These are phyloP conservation scores for Adelognathus sp. DNA, from an alignment of 2,888 invertebrate species.

Conservation along the genomic window DNA sequence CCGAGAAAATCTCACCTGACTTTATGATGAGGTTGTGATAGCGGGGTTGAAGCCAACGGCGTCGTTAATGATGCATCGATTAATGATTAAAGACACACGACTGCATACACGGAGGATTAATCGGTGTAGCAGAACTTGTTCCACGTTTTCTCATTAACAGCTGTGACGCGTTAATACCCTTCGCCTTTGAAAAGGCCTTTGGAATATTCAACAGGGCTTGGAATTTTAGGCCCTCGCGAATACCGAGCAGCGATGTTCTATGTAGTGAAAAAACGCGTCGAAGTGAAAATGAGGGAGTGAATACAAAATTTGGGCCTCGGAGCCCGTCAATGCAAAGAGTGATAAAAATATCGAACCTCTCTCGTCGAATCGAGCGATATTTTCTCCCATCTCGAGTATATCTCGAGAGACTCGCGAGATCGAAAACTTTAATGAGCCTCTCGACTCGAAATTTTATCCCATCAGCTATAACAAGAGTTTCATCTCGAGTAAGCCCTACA, in stretches of 20 bases:
- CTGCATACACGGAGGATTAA: constrained; percentile 31
- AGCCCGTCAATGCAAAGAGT: background rate
- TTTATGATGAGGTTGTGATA: constrained; percentile 3
- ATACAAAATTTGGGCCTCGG: constrained; percentile 32
- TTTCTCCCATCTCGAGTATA: background rate
- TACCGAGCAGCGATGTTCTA: background rate
- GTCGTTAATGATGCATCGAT: constrained; percentile 39
- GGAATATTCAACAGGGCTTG: constrained; percentile 47
- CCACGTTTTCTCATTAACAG: constrained; percentile 36
- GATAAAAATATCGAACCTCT: constrained; percentile 9
- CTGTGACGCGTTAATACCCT: constrained; percentile 30
- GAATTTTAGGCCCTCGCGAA: background rate
- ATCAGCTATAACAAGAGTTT: background rate
- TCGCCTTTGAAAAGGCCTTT: constrained; percentile 47
- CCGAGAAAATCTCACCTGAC: background rate
- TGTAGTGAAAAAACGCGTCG: background rate
- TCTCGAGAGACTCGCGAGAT: background rate
- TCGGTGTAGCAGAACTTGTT: constrained; percentile 27
- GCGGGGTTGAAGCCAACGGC: constrained; percentile 14
- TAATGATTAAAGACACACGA: constrained; percentile 43
- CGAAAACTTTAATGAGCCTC: constrained; percentile 43
- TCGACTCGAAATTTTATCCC: background rate
- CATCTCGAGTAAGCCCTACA: background rate
- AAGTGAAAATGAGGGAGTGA: background rate
- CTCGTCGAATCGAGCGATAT: background rate